A percentile compares a stretch with the other conserved stretches of the same genome.
phyloP scores from a whole-genome alignment of 2,113 vertebrate species.

The Eulacestoma nigropectus region DNA sequence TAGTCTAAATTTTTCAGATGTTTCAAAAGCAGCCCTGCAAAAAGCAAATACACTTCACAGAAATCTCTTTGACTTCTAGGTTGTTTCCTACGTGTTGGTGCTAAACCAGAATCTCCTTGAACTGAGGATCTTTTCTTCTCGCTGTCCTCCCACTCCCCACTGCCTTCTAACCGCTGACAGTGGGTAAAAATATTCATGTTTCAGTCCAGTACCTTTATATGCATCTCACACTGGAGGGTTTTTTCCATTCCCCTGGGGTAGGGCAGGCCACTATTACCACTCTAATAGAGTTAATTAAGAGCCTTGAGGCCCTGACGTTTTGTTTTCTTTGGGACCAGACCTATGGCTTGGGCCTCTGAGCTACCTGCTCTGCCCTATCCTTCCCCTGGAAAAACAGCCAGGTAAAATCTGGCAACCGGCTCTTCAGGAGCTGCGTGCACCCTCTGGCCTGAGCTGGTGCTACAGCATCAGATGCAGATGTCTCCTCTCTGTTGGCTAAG shows the following conservation, averaged over 20 bases:
- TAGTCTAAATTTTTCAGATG: not conserved
- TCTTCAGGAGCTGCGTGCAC: not conserved
- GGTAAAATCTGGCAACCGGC: not conserved
- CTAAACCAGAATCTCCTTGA: not conserved
- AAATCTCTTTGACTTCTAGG: not conserved
- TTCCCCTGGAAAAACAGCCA: not conserved
- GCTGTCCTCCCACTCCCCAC: not conserved
- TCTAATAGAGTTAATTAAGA: constrained; percentile 46
- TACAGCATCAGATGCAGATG: not conserved
- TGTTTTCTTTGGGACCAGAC: constrained; percentile 55
- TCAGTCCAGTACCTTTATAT: not conserved
- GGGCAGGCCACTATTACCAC: constrained; percentile 4
- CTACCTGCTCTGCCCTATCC: not conserved
- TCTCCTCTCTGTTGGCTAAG: not conserved
- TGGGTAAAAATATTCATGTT: constrained; percentile 16
- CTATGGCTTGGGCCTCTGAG: not conserved
- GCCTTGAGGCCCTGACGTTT: not conserved
- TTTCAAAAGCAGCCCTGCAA: not conserved
- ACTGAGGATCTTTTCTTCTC: not conserved
- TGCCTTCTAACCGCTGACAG: not conserved
- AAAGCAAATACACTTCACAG: not conserved
- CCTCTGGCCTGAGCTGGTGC: not conserved
- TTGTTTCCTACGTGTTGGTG: not conserved
- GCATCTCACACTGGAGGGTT: not conserved
- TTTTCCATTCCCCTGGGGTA: constrained; percentile 52